Base-by-base conservation (phyloP, 2,113 vertebrate species). In the Takifugu bimaculatus region DNA sequence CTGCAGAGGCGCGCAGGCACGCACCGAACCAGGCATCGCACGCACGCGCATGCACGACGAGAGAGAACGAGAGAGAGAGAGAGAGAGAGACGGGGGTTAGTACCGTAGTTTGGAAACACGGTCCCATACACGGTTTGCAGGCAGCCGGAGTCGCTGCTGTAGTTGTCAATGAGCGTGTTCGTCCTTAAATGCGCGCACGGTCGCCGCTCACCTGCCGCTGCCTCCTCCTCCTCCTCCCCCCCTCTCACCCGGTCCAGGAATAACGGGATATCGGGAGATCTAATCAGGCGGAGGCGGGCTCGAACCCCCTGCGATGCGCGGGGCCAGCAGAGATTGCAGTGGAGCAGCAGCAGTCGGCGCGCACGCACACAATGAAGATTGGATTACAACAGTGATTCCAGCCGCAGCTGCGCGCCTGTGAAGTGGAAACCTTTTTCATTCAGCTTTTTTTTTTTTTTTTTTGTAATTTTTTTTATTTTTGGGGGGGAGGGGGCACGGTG, bases 1-100 rank as follows among this genome's bases (percentile, higher is more conserved):
- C 87, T 89, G 87, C 85, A 89, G 87, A 81, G 81, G 79, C 81
- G 79, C 87, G 71, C 87, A 52, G 63, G 65, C 70, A 76, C 25
- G 26, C 26, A 27, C 7, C 43, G 5, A 44, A 26, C 13, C n/a
- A 25, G 32, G 13, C 11, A 26, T 26, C 39, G 26, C 55, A 44
- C 59, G 13, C 39, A 26, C 54, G n/a, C 55, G 10, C 74, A 54
- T 58, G 55, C 68, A 49, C 72, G 60, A 57, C 58, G 52, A 54
- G 49, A 57, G 43, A 43, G 54, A 47, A 52, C 63, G 65, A 27
- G 63, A 42, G 57, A 11, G 48, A 20, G 52, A 11, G 59, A 27
- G 29, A 57, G 65, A 29, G 43, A 35, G 43, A 25, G 67, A 44
- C 1, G 26, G 55, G 51, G 54, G 29, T 20, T 20, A 20, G 20